phyloP scores from a whole-genome alignment of 2,888 invertebrate genomes.

The Lingula anatina region DNA sequence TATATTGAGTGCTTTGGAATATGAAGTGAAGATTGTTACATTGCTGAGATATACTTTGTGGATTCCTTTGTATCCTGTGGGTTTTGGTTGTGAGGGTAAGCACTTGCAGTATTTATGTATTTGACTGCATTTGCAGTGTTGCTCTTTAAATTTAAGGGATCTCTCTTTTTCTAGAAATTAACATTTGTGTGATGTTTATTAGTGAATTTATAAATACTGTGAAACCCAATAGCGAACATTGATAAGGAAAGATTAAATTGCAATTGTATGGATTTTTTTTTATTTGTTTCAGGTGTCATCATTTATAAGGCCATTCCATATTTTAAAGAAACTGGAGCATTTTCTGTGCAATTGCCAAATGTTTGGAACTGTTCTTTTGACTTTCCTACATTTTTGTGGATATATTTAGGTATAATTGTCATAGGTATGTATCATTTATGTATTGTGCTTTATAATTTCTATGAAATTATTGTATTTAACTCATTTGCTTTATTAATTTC shows the following conservation, averaged over 20 bases:
- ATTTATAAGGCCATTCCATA: conserved; percentile 73
- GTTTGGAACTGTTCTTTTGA: conserved; percentile 80
- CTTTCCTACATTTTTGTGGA: conserved; percentile 71
- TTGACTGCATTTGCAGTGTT: background rate
- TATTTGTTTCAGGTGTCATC: conserved; percentile 45
- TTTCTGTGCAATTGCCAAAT: conserved; percentile 76
- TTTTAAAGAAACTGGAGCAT: conserved; percentile 76
- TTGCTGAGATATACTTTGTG: conserved; percentile 92
- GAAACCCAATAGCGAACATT: background rate
- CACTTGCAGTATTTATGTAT: background rate
- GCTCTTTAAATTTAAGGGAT: background rate
- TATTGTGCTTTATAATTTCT: background rate
- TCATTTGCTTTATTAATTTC: too few relatives aligned
- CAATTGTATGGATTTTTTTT: too few relatives aligned
- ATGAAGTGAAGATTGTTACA: conserved; percentile 69
- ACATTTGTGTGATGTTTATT: background rate
- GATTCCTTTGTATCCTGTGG: conserved; percentile 89
- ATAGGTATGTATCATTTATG: conserved; percentile 58
- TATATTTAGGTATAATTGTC: conserved; percentile 71
- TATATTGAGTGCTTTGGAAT: conserved; percentile 72
- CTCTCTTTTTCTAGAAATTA: background rate
- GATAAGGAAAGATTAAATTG: too few relatives aligned
- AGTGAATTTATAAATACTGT: background rate
- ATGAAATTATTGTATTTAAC: too few relatives aligned
- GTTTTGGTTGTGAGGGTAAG: conserved; percentile 77